These are phyloP conservation scores for Sapajus apella DNA, from an alignment of 2,113 vertebrate species.

Conservation along the genomic window DNA sequence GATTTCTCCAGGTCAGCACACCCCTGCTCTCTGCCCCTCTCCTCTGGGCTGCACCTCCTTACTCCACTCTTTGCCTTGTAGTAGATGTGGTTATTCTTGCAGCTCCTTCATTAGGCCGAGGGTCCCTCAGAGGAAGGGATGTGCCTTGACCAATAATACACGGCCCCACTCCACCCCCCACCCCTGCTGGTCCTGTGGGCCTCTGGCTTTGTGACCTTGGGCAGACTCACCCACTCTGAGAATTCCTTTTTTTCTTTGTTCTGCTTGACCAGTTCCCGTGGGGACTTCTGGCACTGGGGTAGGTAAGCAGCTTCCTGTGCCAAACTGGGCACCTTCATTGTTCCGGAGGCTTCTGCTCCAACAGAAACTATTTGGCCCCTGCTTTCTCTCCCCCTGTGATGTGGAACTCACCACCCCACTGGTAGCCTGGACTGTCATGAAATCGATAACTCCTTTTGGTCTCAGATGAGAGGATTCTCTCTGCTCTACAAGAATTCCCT, in stretches of 20 bases:
- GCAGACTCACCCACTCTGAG: too few relatives aligned
- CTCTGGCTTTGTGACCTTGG: neutral
- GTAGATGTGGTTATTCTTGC: rapidly evolving
- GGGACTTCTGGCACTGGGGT: neutral
- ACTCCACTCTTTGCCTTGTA: neutral
- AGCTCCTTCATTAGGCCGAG: neutral
- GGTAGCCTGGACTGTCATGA: neutral
- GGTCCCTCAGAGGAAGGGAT: neutral
- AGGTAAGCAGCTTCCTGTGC: neutral
- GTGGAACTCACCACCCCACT: neutral
- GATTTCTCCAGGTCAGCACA: neutral
- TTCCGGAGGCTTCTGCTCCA: neutral
- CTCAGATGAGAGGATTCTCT: neutral
- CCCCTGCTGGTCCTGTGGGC: rapidly evolving
- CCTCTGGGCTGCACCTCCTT: neutral
- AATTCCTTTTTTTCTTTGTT: neutral
- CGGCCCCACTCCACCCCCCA: rapidly evolving
- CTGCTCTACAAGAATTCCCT: neutral
- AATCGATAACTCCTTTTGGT: neutral
- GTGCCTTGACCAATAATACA: neutral
- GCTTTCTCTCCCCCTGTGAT: neutral
- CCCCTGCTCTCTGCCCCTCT: neutral
- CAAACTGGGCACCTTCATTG: rapidly evolving
- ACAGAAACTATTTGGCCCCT: neutral
- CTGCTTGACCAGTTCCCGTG: neutral